Evolutionary conservation across 2,113 vertebrate species (phyloP), one percentile per base, ranked within the genome.

Genomic region (Helogale parvula): DNA sequence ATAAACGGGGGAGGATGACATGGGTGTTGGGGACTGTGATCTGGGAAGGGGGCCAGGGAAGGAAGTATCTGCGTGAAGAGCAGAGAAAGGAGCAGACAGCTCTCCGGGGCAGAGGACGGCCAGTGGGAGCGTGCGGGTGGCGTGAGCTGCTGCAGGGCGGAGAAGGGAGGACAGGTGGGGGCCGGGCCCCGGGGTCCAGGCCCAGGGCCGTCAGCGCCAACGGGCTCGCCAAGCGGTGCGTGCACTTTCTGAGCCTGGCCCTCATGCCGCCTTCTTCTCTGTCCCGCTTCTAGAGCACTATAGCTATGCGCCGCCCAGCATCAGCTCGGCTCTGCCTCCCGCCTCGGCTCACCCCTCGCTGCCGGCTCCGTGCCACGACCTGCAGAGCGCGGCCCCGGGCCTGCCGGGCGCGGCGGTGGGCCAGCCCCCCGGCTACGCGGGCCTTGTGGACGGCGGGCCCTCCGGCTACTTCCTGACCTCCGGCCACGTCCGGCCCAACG

Each of bases 301-400:
- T 98, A 99, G 98, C 98, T 99, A 99, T 66, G 86, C 96, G 13
- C 97, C 99, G 87, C 98, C 99, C 89, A 99, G 99, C 7, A 97
- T 99, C 98, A 99, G 99, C 97, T 97, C 99, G 52, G 99, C 99
- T 60, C 99, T 99, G 98, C 99, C 99, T n/a, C 98, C 99, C 84
- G 98, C 99, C 82, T 98, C 99, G 97, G 99, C 99, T 1, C 99
- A 99, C 98, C 98, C 99, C 86, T 99, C 99, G 93, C 98, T 99
- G 98, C 98, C 99, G 33, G 97, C 98, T 76, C 99, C 99, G 74
- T 99, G 99, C 98, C 99, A 99, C 94, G 99, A 99, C 91, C 98
- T 99, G 95, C 99, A 99, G 98, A 94, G 98, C 15, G 98, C 99
- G 77, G 99, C 99, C 94, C 99, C 99, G 0, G 94, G 99, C 98